These are phyloP conservation scores for Vanacampus margaritifer DNA, from an alignment of 2,113 vertebrate genomes.

Conservation along the genomic window DNA sequence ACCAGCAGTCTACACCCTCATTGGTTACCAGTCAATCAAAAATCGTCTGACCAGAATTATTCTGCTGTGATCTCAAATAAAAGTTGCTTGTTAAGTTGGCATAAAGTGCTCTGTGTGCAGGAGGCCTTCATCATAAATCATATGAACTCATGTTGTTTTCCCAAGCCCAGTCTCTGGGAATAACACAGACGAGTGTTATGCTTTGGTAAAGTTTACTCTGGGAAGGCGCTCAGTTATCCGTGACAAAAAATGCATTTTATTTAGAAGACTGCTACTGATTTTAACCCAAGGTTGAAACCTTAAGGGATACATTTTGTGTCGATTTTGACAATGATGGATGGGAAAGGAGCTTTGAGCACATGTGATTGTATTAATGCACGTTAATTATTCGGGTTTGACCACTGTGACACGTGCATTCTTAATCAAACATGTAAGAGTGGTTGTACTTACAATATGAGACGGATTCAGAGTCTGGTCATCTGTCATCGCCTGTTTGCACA, in stretches of 20 bases:
- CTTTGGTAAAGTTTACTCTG: conserved; percentile 10
- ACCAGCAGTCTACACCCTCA: neutral
- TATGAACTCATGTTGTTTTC: conserved; percentile 18
- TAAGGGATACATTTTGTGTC: conserved; percentile 25
- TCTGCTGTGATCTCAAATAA: conserved; percentile 13
- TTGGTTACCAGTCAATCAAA: neutral
- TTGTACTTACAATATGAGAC: neutral
- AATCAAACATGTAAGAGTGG: neutral
- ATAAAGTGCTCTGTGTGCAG: conserved; percentile 10
- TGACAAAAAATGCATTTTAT: conserved; percentile 46
- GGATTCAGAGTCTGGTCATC: conserved; percentile 1
- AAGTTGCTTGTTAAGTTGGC: conserved; percentile 31
- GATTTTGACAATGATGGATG: conserved; percentile 36
- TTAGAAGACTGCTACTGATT: conserved; percentile 56
- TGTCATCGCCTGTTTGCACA: conserved; percentile 11
- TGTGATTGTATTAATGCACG: conserved; percentile 14
- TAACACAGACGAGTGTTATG: conserved; percentile 5
- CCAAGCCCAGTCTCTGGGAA: conserved; percentile 6
- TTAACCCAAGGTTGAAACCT: conserved; percentile 30
- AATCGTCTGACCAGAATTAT: conserved; percentile 7
- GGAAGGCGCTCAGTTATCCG: conserved; percentile 20
- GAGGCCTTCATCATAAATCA: conserved; percentile 11
- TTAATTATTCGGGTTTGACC: conserved; percentile 8
- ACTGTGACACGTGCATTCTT: neutral
- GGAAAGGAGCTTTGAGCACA: neutral